phyloP scores from a whole-genome alignment of 2,888 invertebrate species.

The Serrognathus titanus region DNA sequence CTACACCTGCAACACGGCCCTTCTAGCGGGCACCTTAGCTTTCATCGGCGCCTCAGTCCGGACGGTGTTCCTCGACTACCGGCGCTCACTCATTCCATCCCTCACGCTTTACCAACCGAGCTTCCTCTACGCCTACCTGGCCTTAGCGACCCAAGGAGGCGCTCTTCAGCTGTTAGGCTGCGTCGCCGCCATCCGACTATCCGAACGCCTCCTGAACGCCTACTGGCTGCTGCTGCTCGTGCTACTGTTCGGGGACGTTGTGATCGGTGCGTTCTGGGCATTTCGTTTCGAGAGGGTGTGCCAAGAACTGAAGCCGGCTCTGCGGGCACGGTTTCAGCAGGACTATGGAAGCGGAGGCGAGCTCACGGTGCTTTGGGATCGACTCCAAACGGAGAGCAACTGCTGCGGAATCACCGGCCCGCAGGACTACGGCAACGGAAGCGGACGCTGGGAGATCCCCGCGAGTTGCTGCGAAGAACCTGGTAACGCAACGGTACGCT shows the following conservation, averaged over 20 bases:
- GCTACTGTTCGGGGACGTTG: slow-evolving; percentile 77
- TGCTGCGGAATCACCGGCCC: slow-evolving; percentile 70
- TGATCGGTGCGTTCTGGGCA: slow-evolving; percentile 82
- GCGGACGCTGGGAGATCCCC: slow-evolving; percentile 38
- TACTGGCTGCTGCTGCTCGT: slow-evolving; percentile 80
- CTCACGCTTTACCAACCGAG: slow-evolving; percentile 75
- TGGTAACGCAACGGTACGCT: slow-evolving; percentile 29
- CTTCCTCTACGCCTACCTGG: slow-evolving; percentile 81
- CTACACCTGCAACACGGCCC: slow-evolving; percentile 86
- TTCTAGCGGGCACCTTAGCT: slow-evolving; percentile 77
- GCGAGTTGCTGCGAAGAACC: slow-evolving; percentile 41
- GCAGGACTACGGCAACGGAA: slow-evolving; percentile 50
- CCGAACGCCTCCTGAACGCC: slow-evolving; percentile 75
- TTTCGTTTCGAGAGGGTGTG: slow-evolving; percentile 73
- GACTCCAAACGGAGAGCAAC: slow-evolving; percentile 67
- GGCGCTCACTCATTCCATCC: slow-evolving; percentile 69
- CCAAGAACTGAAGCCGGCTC: slow-evolving; percentile 66
- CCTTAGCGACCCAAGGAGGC: slow-evolving; percentile 68
- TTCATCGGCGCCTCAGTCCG: slow-evolving; percentile 74
- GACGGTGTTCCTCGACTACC: slow-evolving; percentile 66
- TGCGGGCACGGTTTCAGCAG: slow-evolving; percentile 56
- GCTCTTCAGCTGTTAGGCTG: slow-evolving; percentile 73
- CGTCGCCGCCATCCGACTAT: slow-evolving; percentile 75
- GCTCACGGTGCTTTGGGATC: slow-evolving; percentile 75
- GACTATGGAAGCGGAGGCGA: slow-evolving; percentile 72